Evolutionary conservation across 2,113 vertebrate species (phyloP), one percentile per base, ranked within the genome.

Genomic region (Hippocampus abdominalis): DNA sequence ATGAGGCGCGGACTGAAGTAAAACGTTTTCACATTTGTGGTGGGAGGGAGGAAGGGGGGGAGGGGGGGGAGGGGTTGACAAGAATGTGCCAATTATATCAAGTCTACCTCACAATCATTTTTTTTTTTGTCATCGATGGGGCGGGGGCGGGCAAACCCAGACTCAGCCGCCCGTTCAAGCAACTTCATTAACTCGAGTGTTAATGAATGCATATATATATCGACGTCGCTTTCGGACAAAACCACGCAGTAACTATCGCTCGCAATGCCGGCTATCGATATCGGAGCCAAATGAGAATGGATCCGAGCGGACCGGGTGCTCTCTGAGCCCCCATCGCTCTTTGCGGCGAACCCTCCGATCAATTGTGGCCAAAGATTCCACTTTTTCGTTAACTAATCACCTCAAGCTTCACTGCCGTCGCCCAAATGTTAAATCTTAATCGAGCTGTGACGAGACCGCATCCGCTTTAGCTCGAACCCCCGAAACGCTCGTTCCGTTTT

Each of bases 261-360:
- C 83, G 15, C 6, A 32, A 18, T 9, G 5, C 27, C 8, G 27
- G 15, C 18, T 91, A 88, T 92, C 89, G 83, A 83, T 90, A 85
- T 21, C 25, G 4, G 25, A 53, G 78, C 65, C 73, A 88, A 92
- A 92, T 89, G 78, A 82, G 75, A 91, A 92, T 90, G 85, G 90
- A 91, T 92, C 80, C 53, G 70, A 79, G n/a, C 82, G 87, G 84
- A 75, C 75, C 40, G 51, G 51, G 36, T 66, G 72, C 70, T 74
- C 75, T 72, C 74, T 16, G 15, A 46, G 73, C 70, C 76, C 76
- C 72, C 83, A 85, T 84, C 78, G 42, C 71, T 86, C 76, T 79
- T 84, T 67, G 39, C 78, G 13, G 75, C 74, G 48, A n/a, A 21
- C 21, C 51, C 23, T 21, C 51, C 82, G 82, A 86, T 90, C 87